Evolutionary conservation across 2,888 invertebrate species (phyloP).

Genomic region (Quadriops clusia): DNA sequence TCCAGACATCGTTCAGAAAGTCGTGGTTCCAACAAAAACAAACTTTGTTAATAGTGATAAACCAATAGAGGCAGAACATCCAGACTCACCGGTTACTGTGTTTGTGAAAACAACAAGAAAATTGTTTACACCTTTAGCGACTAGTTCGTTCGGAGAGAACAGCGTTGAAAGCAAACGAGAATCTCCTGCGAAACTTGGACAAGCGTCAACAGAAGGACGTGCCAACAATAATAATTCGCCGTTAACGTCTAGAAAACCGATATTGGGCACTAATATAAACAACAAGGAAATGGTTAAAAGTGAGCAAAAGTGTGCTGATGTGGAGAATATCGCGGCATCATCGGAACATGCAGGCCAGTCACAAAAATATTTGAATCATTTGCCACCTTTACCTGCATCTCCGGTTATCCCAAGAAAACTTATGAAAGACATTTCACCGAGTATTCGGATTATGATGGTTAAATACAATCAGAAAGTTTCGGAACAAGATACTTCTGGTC

Average conservation of each 20-base stretch:
- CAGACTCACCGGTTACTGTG: conserved; percentile 42
- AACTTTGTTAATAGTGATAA: conserved; percentile 19
- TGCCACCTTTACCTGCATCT: conserved; percentile 49
- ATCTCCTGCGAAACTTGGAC: conserved; percentile 19
- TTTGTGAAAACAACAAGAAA: conserved; percentile 72
- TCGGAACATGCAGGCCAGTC: neutral
- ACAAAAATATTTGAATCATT: conserved; percentile 17
- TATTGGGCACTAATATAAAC: conserved; percentile 8
- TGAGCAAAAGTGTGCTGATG: conserved; percentile 18
- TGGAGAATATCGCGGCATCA: conserved; percentile 8
- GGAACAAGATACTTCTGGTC: conserved; percentile 39
- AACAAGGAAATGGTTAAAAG: conserved; percentile 5
- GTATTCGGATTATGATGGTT: conserved; percentile 58
- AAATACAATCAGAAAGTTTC: conserved; percentile 53
- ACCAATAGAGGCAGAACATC: conserved; percentile 6
- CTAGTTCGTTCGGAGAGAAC: conserved; percentile 18
- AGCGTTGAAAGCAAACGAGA: conserved; percentile 25
- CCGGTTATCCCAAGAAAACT: conserved; percentile 44
- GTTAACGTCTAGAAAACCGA: conserved; percentile 10
- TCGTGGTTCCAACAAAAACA: conserved; percentile 25
- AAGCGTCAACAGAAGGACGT: too few relatives aligned
- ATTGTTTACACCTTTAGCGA: conserved; percentile 53
- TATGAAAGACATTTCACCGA: conserved; percentile 54
- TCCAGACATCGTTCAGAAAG: conserved; percentile 22
- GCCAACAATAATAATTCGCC: too few relatives aligned